phyloP scores from a whole-genome alignment of 2,113 vertebrate species.

The Lepisosteus oculatus region DNA sequence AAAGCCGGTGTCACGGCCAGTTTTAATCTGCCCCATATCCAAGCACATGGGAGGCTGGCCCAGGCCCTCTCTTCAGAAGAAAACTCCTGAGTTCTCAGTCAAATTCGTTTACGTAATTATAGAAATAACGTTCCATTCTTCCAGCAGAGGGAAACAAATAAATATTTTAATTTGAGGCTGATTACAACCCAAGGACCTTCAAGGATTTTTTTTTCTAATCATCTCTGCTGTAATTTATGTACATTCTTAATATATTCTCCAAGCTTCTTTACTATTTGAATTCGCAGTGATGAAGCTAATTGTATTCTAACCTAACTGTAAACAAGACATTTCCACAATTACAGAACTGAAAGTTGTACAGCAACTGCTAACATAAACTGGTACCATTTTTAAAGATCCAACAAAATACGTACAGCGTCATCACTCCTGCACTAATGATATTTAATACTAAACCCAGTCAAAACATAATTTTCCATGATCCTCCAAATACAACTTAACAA shows the following conservation, averaged over 20 bases:
- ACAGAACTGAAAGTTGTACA: background rate
- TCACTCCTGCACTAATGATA: too few species aligned
- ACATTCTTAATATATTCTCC: slow-evolving; percentile 54
- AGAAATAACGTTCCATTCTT: slow-evolving; percentile 53
- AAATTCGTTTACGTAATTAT: slow-evolving; percentile 58
- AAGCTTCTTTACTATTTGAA: slow-evolving; percentile 47
- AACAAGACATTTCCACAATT: slow-evolving; percentile 14
- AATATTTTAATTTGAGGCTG: slow-evolving; percentile 56
- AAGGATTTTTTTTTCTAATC: slow-evolving; percentile 55
- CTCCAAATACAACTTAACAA: slow-evolving; percentile 27
- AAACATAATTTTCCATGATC: slow-evolving; percentile 40
- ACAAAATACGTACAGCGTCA: too few species aligned
- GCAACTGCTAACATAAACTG: too few species aligned
- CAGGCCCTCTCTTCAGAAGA: slow-evolving; percentile 49
- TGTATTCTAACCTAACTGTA: slow-evolving; percentile 41
- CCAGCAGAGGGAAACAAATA: slow-evolving; percentile 42
- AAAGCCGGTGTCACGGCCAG: slow-evolving; percentile 40
- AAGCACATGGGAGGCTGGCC: slow-evolving; percentile 34
- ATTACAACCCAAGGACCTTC: slow-evolving; percentile 63
- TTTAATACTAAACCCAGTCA: slow-evolving; percentile 33
- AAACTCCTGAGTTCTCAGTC: slow-evolving; percentile 36
- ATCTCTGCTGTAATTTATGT: slow-evolving; percentile 52
- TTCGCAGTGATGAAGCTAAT: slow-evolving; percentile 47
- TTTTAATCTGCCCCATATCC: slow-evolving; percentile 54
- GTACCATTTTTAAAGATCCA: too few species aligned